Percentiles rank a stretch among this genome's conserved stretches.
Conservation (phyloP, 2,797 vertebrate species). For the Cryptoprocta ferox region DNA sequence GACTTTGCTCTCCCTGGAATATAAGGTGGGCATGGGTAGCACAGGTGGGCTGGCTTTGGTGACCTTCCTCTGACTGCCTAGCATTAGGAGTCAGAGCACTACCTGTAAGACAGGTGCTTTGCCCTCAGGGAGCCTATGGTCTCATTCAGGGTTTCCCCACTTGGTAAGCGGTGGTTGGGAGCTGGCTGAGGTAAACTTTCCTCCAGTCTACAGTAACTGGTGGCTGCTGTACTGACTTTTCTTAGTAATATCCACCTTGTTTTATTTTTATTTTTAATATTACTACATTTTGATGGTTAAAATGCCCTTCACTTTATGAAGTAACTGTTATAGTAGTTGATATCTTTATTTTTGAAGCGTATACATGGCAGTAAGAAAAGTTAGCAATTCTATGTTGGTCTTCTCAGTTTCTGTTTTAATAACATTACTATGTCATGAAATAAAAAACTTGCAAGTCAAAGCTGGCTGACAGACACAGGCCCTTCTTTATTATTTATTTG, state of each 20-base stretch:
- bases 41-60: neutral
- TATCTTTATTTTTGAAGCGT: neutral
- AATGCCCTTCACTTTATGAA: constrained; percentile 5
- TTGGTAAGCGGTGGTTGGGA: neutral
- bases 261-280: constrained; percentile 18
- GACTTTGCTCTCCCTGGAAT: constrained; percentile 78
- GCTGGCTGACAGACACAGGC: neutral
- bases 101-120: neutral
- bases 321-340: neutral
- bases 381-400: neutral
- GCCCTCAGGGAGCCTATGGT: neutral
- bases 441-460: neutral
- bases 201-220: neutral
- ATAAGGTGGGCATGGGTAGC: constrained; percentile 75
- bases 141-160: neutral
- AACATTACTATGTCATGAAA: neutral
- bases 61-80: neutral
- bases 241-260: neutral
- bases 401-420: neutral
- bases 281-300: constrained; percentile 2
- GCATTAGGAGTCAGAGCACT: neutral
- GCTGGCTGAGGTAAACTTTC: neutral
- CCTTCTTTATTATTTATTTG: neutral
- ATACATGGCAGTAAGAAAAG: neutral
- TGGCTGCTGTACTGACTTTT: neutral